Conservation (phyloP, 2,888 invertebrate genomes). For the Cheilosia impressa region DNA sequence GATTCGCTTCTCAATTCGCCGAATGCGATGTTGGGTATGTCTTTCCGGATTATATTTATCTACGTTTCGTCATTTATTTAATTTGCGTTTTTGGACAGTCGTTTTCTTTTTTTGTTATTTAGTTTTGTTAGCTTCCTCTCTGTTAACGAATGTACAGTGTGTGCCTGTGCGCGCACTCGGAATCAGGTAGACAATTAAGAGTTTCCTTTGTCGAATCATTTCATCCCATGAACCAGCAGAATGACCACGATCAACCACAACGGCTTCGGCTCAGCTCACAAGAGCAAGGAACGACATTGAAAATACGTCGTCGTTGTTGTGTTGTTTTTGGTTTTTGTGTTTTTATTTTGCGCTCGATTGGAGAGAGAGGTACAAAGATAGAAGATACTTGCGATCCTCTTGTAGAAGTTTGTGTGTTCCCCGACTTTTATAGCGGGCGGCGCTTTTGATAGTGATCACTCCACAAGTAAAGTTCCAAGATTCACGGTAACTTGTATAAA, state of each 20-base stretch:
- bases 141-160: slow-evolving; percentile 37
- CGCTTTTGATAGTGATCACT: slow-evolving; percentile 68
- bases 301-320: slow-evolving; percentile 18
- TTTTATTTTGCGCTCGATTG: slow-evolving; percentile 1
- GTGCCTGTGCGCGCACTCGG: slow-evolving; percentile 11
- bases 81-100: slow-evolving; percentile 39
- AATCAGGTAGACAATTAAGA: slow-evolving; percentile 68
- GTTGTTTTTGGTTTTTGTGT: not conserved
- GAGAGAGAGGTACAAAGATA: slow-evolving; percentile 2
- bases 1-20: slow-evolving; percentile 16
- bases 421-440: slow-evolving; percentile 59
- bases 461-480: slow-evolving; percentile 26
- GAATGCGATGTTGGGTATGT: slow-evolving; percentile 12
- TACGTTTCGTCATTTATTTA: slow-evolving; percentile 65
- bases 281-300: slow-evolving; percentile 71
- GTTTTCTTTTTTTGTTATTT: not conserved
- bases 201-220: slow-evolving; percentile 67
- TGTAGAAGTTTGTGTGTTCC: slow-evolving; percentile 35
- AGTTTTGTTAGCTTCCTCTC: slow-evolving; percentile 3
- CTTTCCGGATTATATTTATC: slow-evolving; percentile 38
- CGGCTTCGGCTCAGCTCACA: slow-evolving; percentile 6
- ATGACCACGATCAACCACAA: slow-evolving; percentile 26
- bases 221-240: slow-evolving; percentile 51
- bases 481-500: slow-evolving; percentile 48
- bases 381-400: slow-evolving; percentile 23